These are phyloP conservation scores for Danio rerio DNA, from an alignment of 2,113 vertebrate genomes.

Conservation along the genomic window GRCz12tu NC_133178.1:14421501-14422000, in stretches of 20 bases:
- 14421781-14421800: too few species aligned
- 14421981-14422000: too few species aligned
- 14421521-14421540: not conserved
- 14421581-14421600: not conserved
- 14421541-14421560: not conserved
- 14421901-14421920: not conserved
- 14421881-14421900: not conserved
- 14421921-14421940: not conserved
- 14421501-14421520: conserved; percentile 41
- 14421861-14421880: not conserved
- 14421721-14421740: not conserved
- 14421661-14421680: conserved; percentile 32
- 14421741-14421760: not conserved
- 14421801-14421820: not conserved
- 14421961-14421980: too few species aligned
- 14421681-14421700: conserved; percentile 34
- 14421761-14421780: not conserved
- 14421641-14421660: conserved; percentile 43
- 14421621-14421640: conserved; percentile 12
- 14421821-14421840: not conserved
- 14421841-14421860: not conserved
- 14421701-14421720: conserved; percentile 2
- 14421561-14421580: not conserved
- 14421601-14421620: conserved; percentile 26
- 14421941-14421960: not conserved